These are phyloP conservation scores for Acheta domesticus DNA, from an alignment of 2,888 invertebrate genomes.

Conservation along the genomic window DNA sequence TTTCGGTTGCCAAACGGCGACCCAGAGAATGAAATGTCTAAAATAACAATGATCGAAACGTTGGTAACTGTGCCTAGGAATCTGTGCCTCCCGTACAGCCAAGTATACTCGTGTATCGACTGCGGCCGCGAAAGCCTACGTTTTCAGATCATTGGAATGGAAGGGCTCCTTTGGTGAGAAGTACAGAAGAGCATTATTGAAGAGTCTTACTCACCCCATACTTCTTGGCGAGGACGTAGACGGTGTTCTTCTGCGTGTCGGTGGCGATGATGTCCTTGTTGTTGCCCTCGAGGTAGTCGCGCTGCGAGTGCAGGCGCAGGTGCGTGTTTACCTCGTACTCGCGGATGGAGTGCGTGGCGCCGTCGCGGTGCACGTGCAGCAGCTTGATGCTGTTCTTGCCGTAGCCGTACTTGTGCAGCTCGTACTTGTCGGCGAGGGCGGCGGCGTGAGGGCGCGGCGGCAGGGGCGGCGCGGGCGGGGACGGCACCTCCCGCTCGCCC, in stretches of 20 bases:
- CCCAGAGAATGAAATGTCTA: no score
- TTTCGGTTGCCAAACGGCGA: no score
- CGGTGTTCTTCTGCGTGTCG: constrained; percentile 79
- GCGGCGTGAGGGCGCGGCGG: background rate
- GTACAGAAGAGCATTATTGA: no score
- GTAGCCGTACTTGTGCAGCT: constrained; percentile 63
- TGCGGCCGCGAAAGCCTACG: no score
- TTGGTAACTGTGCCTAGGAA: no score
- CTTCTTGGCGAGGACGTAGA: constrained; percentile 74
- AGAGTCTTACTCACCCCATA: constrained; percentile 66
- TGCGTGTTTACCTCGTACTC: constrained; percentile 73
- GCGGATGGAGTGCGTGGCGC: constrained; percentile 64
- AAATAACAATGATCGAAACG: no score
- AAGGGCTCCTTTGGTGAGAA: no score
- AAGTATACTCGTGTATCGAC: no score
- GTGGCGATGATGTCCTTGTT: constrained; percentile 78
- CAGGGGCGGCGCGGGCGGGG: background rate
- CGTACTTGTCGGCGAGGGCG: constrained; percentile 48
- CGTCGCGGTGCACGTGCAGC: constrained; percentile 65
- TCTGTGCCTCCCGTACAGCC: no score
- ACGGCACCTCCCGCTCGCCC: background rate
- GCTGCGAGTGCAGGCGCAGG: constrained; percentile 64
- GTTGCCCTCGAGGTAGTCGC: constrained; percentile 70
- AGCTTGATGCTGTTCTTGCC: constrained; percentile 74
- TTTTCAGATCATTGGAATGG: no score